These are phyloP conservation scores for Isurus oxyrinchus DNA, from an alignment of 2,113 vertebrate species.

Conservation along the genomic window DNA sequence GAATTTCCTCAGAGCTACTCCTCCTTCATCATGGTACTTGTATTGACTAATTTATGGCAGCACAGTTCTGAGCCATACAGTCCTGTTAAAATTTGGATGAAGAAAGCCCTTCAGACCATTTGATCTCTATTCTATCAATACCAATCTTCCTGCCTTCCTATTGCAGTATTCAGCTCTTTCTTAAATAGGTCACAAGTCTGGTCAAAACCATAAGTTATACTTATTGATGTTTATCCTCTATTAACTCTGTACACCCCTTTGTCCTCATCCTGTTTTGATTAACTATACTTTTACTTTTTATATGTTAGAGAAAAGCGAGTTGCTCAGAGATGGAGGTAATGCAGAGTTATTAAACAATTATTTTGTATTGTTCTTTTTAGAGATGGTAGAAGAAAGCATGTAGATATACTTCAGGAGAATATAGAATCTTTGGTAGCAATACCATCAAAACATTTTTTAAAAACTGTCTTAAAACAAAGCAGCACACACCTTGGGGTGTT, in stretches of 20 bases:
- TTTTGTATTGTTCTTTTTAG: neutral
- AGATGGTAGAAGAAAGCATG: neutral
- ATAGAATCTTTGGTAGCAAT: neutral
- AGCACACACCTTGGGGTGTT: neutral
- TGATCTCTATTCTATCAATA: neutral
- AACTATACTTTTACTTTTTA: too few species aligned
- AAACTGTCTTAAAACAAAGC: too few species aligned
- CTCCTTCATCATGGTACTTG: neutral
- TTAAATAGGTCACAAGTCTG: neutral
- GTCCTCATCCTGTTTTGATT: neutral
- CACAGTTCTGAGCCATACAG: neutral
- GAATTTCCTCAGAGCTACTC: neutral
- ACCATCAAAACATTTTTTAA: neutral
- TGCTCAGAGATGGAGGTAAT: neutral
- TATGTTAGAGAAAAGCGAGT: neutral
- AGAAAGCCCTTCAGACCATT: neutral
- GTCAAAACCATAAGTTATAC: neutral
- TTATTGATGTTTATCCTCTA: neutral
- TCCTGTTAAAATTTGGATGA: neutral
- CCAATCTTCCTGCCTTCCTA: neutral
- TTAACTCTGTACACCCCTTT: neutral
- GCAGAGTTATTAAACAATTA: neutral
- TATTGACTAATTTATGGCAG: neutral
- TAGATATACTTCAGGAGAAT: neutral
- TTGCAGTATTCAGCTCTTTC: neutral